These are phyloP conservation scores for Drosophila borborema DNA, from an alignment of 2,888 invertebrate species.

Conservation along the genomic window DNA sequence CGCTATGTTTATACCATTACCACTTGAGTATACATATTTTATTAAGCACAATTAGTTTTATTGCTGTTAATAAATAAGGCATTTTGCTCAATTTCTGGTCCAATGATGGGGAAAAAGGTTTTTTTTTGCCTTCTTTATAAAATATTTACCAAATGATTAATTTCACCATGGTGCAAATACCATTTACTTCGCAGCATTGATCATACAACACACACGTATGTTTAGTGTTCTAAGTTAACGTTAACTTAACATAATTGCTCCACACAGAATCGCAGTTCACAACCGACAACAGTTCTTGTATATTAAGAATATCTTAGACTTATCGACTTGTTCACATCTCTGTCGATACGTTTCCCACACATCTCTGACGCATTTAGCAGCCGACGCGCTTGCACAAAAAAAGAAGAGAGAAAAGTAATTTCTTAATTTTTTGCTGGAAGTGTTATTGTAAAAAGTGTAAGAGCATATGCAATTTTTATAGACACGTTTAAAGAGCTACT, in stretches of 20 bases:
- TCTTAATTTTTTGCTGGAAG: constrained; percentile 33
- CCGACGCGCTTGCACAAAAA: constrained; percentile 64
- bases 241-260: neutral
- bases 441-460: constrained; percentile 30
- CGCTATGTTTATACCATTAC: neutral
- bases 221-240: neutral
- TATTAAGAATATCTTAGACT: neutral
- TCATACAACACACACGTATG: too few species aligned
- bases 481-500: neutral
- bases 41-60: neutral
- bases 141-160: neutral
- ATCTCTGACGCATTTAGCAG: constrained; percentile 49
- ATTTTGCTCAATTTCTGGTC: neutral
- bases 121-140: too few species aligned
- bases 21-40: neutral
- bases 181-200: neutral
- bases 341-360: constrained; percentile 39
- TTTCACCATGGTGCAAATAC: neutral
- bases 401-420: constrained; percentile 23
- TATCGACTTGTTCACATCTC: constrained; percentile 7
- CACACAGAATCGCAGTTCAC: neutral
- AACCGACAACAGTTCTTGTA: neutral
- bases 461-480: constrained; percentile 1
- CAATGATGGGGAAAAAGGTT: too few species aligned
- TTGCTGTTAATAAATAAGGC: neutral